A percentile compares a stretch with the other conserved stretches of the same genome.
phyloP scores from a whole-genome alignment of 2,113 vertebrate genomes.

The Chroicocephalus ridibundus region DNA sequence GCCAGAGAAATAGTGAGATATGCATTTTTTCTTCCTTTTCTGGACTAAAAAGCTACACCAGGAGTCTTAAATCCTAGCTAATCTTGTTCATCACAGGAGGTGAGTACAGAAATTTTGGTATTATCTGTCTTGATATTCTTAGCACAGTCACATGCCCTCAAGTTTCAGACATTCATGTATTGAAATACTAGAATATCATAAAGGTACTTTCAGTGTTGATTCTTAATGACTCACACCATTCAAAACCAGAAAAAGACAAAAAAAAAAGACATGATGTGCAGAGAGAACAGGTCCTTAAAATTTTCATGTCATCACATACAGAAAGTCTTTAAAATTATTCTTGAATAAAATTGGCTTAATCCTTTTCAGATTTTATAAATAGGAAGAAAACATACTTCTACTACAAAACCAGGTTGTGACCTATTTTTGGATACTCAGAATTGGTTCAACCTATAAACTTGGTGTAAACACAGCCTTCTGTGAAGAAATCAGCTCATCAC shows the following conservation, averaged over 20 bases:
- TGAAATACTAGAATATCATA: neutral
- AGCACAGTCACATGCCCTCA: neutral
- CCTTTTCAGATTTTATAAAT: neutral
- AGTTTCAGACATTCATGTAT: neutral
- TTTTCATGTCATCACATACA: neutral
- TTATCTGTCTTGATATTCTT: neutral
- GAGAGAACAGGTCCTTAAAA: neutral
- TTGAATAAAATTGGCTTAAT: neutral
- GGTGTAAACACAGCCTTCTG: neutral
- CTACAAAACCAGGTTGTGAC: neutral
- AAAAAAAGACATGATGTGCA: neutral
- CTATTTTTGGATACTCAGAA: neutral
- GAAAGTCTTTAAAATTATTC: neutral
- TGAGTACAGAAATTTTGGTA: neutral
- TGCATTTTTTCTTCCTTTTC: neutral
- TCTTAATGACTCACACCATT: neutral
- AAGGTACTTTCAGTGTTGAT: neutral
- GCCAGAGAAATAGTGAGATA: neutral
- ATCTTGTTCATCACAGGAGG: neutral
- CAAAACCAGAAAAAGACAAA: neutral
- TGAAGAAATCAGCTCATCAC: neutral
- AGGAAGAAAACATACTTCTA: neutral
- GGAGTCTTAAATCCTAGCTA: neutral
- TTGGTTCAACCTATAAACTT: neutral
- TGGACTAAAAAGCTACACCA: neutral